Evolutionary conservation across 2,113 vertebrate species (phyloP).

Genomic region (Vicugna pacos): DNA sequence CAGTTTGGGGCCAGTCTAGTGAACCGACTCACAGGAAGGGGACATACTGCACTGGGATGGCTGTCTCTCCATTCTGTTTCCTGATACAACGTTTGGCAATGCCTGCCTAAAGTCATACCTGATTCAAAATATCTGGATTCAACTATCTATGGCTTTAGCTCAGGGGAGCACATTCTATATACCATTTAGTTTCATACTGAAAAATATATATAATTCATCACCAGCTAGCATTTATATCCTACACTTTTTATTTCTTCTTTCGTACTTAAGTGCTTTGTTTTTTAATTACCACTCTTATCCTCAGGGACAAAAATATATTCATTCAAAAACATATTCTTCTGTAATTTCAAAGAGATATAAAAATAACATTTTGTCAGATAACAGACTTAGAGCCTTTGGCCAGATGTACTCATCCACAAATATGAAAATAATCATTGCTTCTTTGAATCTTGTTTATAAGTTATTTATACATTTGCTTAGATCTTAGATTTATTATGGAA

Average conservation of each 20-base stretch:
- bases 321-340: neutral
- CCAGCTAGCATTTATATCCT: neutral
- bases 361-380: neutral
- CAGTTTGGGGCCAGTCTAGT: constrained; percentile 57
- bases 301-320: neutral
- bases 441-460: neutral
- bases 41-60: neutral
- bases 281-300: neutral
- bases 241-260: neutral
- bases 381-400: neutral
- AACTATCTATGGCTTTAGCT: neutral
- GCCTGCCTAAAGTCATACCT: neutral
- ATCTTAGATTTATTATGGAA: constrained; percentile 25
- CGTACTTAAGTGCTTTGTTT: neutral
- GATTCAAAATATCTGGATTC: constrained; percentile 39
- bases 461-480: neutral
- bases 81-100: neutral
- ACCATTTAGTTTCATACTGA: constrained; percentile 11
- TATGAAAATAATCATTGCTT: neutral
- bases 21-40: neutral
- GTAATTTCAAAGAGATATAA: neutral
- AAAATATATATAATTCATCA: neutral
- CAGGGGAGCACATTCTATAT: neutral
- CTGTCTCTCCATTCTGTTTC: constrained; percentile 38
- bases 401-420: neutral